Conservation (phyloP, 2,888 invertebrate species). For the Hypomecis punctinalis region DNA sequence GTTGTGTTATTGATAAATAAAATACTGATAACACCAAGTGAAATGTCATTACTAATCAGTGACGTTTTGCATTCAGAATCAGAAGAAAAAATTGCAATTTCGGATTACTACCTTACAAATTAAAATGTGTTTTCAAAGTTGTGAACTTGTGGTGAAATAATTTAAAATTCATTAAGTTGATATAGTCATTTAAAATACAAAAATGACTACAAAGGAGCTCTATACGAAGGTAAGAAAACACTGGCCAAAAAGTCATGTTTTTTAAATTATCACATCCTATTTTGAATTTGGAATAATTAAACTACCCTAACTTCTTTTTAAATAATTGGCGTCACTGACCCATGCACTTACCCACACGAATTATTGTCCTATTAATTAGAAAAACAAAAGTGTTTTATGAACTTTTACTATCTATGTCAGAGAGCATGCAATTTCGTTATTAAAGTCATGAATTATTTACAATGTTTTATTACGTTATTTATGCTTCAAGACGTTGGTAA, state of each 20-base stretch:
- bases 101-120: constrained; percentile 69
- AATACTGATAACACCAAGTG: constrained; percentile 65
- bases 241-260: constrained; percentile 22
- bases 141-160: constrained; percentile 72
- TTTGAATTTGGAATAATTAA: constrained; percentile 32
- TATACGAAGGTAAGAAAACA: constrained; percentile 77
- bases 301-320: constrained; percentile 13
- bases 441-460: constrained; percentile 31
- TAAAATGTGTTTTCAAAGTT: constrained; percentile 74
- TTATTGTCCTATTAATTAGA: neutral
- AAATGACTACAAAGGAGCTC: constrained; percentile 83
- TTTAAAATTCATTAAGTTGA: constrained; percentile 45
- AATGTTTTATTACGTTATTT: constrained; percentile 7
- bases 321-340: neutral
- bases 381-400: constrained; percentile 1
- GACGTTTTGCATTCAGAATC: constrained; percentile 75
- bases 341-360: neutral
- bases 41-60: constrained; percentile 72
- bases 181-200: constrained; percentile 51
- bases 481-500: constrained; percentile 5
- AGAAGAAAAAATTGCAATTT: constrained; percentile 65
- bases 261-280: constrained; percentile 7
- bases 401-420: constrained; percentile 45
- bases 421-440: constrained; percentile 51
- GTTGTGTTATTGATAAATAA: constrained; percentile 52